Evolutionary conservation across 1,140 invertebrate species (phyloP), one percentile per base, ranked within the genome.

Genomic region (Epicauta chinensis): DNA sequence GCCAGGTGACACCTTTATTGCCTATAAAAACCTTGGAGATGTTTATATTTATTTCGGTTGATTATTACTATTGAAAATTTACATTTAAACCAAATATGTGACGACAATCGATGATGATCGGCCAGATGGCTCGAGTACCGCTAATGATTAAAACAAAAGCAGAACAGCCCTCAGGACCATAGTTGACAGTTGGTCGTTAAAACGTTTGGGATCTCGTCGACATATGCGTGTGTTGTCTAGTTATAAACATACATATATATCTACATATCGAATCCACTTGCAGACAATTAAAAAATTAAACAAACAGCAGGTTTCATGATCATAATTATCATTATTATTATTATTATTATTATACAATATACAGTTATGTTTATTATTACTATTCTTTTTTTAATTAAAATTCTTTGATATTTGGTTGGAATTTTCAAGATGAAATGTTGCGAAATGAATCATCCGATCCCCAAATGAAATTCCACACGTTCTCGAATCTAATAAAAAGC

Each of bases 401-500:
- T 23, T 23, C 23, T 23, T 23, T 23, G 23, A 7, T 2, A 23
- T 23, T 23, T 7, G 23, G 23, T 0, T 23, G 37, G 12, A 39
- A 39, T 39, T 16, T 39, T 14, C 14, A n/a, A 39, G 14, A 39
- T 39, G n/a, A 14, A 14, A 13, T 5, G 11, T 11, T 13, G 36
- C 45, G 16, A 35, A 10, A 46, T 47, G 45, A 47, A 23, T 47
- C 45, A 47, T 47, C 36, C 51, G 17, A 3, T 7, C 23, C 23
- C 23, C 7, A 55, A 62, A 59, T 59, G 55, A 59, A 62, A 57
- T 62, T 59, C 60, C 54, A 14, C 31, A 43, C 52, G 30, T 42
- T 36, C 29, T 30, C 34, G 35, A 50, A 59, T 59, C 57, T 48
- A 59, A 62, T 62, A 62, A 62, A 62, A 51, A 42, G 56, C 57